Base-by-base conservation (phyloP, 2,113 vertebrate genomes). In the Rhodinocichla rosea region DNA sequence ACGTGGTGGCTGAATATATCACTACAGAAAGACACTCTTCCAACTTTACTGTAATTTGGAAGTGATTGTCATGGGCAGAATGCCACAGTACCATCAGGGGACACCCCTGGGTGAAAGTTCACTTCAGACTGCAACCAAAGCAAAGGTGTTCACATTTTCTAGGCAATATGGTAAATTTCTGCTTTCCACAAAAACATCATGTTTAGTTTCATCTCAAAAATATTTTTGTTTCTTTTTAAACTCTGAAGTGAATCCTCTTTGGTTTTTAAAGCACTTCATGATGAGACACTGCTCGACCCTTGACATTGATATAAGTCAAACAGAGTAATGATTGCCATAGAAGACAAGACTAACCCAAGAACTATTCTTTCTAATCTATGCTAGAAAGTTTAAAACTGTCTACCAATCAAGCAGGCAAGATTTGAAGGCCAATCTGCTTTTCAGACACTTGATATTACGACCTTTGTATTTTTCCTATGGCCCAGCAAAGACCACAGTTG, bases 11-110 rank as follows among this genome's bases (percentile, higher is more conserved):
- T 71, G 14, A 84, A 50, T 68, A n/a, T 28, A 35, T 53, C 1
- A 3, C 19, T 23, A 45, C 30, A 68, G 18, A 75, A 86, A 47
- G 28, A 87, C 27, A 47, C 12, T 73, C 15, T 5, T 84, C 13
- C 13, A 71, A 10, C 8, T 19, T 75, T 32, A 60, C 18, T 49
- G 57, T 75, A 69, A 79, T 71, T 59, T 75, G 39, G 30, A 83
- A 49, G 6, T 76, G 24, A 76, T 45, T 60, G 3, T 71, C 56
- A n/a, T 20, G 42, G n/a, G 11, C 28, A 44, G 33, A 91, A 78
- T 17, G 15, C 68, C 64, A 52, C 22, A 42, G 7, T 37, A 27
- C 30, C 4, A 0, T 27, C 18, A 2, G 0, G 0, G 4, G 22
- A 30, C 35, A 67, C 9, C 30, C 3, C 12, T 33, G 21, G 3